These are phyloP conservation scores for Xyrauchen texanus DNA, from an alignment of 2,113 vertebrate genomes.

Conservation along the genomic window DNA sequence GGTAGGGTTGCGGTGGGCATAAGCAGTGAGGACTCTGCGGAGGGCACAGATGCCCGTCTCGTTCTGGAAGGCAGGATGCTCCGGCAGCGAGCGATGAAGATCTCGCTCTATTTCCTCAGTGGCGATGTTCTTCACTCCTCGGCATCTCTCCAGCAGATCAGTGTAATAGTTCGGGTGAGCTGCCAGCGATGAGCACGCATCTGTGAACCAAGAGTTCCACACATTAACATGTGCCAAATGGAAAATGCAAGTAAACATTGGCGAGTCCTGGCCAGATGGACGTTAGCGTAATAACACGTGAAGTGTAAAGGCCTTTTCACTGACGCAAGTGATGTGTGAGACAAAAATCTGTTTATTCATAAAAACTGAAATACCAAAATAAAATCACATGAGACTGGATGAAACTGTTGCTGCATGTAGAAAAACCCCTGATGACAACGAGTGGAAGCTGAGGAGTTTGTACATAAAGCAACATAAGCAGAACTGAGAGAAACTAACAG, in stretches of 20 bases:
- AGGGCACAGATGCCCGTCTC: slow-evolving; percentile 88
- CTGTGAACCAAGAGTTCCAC: slow-evolving; percentile 66
- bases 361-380: too few species aligned
- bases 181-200: slow-evolving; percentile 80
- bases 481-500: neutral
- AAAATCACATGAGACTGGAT: too few species aligned
- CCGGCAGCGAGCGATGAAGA: slow-evolving; percentile 91
- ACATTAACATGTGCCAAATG: too few species aligned
- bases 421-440: too few species aligned
- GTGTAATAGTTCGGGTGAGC: slow-evolving; percentile 83
- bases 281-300: too few species aligned
- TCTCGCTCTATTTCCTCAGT: slow-evolving; percentile 96
- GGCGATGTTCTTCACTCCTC: slow-evolving; percentile 84
- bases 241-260: too few species aligned
- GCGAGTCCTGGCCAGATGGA: too few species aligned
- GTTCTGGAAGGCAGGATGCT: slow-evolving; percentile 94
- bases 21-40: slow-evolving; percentile 89
- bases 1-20: slow-evolving; percentile 91
- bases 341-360: too few species aligned
- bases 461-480: neutral
- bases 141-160: slow-evolving; percentile 82
- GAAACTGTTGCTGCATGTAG: too few species aligned
- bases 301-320: too few species aligned
- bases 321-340: too few species aligned
- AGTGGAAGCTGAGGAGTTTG: too few species aligned